Evolutionary conservation across 2,797 vertebrate genomes (phyloP).

Genomic region (Tarsius wallacei): DNA sequence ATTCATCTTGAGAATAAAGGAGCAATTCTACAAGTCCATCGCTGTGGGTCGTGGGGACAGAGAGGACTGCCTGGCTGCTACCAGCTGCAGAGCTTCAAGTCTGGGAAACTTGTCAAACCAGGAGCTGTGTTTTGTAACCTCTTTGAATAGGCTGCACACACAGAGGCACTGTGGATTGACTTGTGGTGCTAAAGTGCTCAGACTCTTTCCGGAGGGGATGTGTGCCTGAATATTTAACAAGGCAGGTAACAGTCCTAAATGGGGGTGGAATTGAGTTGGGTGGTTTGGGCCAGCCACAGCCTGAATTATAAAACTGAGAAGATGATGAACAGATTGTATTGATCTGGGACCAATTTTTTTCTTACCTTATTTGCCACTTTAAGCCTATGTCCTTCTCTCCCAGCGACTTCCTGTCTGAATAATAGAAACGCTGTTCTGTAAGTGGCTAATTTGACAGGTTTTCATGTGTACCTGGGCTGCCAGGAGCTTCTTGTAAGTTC

Average conservation of each 20-base stretch:
- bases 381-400: constrained; percentile 56
- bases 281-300: not conserved
- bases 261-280: not conserved
- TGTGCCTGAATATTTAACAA: constrained; percentile 44
- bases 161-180: constrained; percentile 31
- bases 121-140: constrained; percentile 63
- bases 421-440: constrained; percentile 66
- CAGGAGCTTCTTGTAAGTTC: not conserved
- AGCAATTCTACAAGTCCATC: not conserved
- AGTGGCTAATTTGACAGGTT: constrained; percentile 59
- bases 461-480: constrained; percentile 9
- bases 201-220: constrained; percentile 64
- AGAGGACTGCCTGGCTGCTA: not conserved
- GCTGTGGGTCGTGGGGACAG: not conserved
- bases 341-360: constrained; percentile 58
- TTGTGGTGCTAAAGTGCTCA: not conserved
- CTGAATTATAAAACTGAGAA: constrained; percentile 57
- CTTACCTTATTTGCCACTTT: constrained; percentile 69
- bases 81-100: not conserved
- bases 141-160: constrained; percentile 56
- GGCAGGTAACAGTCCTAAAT: constrained; percentile 62
- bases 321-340: not conserved
- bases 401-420: constrained; percentile 56
- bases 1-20: constrained; percentile 36
- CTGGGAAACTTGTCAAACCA: constrained; percentile 57